Conservation (phyloP, 2,888 invertebrate genomes). For the Hirtodrosophila trivittata region DNA sequence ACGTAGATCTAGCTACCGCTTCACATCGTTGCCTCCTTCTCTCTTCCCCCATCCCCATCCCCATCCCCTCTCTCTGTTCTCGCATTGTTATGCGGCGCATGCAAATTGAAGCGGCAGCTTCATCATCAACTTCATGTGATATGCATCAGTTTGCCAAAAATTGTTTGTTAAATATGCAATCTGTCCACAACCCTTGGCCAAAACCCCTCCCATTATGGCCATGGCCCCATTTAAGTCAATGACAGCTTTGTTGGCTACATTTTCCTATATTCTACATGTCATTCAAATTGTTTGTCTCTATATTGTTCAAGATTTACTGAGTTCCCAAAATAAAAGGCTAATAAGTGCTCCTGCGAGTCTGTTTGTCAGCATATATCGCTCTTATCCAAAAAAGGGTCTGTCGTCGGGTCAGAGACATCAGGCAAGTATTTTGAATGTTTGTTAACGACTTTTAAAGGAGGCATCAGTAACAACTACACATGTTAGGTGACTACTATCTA, state of each 20-base stretch:
- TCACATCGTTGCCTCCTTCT: conserved; percentile 11
- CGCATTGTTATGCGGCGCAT: conserved; percentile 69
- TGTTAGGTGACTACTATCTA: too few relatives aligned
- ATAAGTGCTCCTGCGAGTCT: too few relatives aligned
- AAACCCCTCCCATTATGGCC: conserved; percentile 16
- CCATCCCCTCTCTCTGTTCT: conserved; percentile 6
- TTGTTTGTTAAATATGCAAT: conserved; percentile 66
- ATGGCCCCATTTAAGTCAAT: conserved; percentile 34
- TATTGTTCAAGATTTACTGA: too few relatives aligned
- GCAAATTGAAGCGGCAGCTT: conserved; percentile 63
- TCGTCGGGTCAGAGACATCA: too few relatives aligned
- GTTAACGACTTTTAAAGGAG: too few relatives aligned
- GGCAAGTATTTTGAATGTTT: too few relatives aligned
- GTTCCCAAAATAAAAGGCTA: too few relatives aligned
- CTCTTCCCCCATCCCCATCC: neutral
- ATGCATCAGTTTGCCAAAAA: conserved; percentile 70
- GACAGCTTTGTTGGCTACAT: conserved; percentile 28
- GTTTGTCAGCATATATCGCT: too few relatives aligned
- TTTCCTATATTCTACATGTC: conserved; percentile 34
- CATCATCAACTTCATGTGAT: conserved; percentile 68
- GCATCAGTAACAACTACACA: too few relatives aligned
- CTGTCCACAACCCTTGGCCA: conserved; percentile 17
- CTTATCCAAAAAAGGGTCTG: too few relatives aligned
- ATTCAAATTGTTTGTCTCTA: conserved; percentile 20
- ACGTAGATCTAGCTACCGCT: conserved; percentile 3